Base-by-base conservation (phyloP, 1,140 invertebrate species). In the Hylyphantes graminicola region DNA sequence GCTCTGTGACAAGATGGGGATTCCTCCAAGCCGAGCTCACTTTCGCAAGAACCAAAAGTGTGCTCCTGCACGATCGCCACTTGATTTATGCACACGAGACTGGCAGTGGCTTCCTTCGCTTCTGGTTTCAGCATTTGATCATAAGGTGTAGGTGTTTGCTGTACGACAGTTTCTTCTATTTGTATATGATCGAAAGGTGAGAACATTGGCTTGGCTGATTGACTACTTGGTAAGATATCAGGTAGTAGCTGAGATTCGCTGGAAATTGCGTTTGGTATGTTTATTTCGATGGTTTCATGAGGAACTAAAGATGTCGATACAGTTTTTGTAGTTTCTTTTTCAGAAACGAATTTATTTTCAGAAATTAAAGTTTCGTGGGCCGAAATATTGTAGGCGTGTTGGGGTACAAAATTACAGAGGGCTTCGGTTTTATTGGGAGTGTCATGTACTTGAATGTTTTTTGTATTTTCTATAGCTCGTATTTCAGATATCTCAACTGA, bases 101-200 rank as follows among this genome's bases (percentile, higher is more conserved):
- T 85, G 5, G 54, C 63, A 72, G 90, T 88, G 11, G 92, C 93
- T 17, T 74, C 79, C 87, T 87, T 91, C 91, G 11, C 86, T 54
- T 91, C 89, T 4, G 90, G 90, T 87, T 87, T 87, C 53, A 72
- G 19, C 8, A 57, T 53, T 63, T 79, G 48, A 63, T 55, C 61
- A 21, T 86, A 83, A 7, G n/a, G 15, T 19, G 15, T 65, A 59
- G 67, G 59, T 8, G 35, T 78, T 15, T 68, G 55, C 15, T 64
- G 82, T 2, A 64, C 54, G 19, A 78, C 15, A 0, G 78, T 73
- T 75, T 86, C 81, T 48, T 72, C 55, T 21, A 87, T 53, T 35
- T 48, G 48, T 10, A 87, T 48, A 12, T 72, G 75, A 19, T 87
- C 85, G 7, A 57, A 21, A 57, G 75, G 10, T 17, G 53, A n/a